Base-by-base conservation (phyloP, 1,140 invertebrate genomes). In the Eriosoma lanigerum region DNA sequence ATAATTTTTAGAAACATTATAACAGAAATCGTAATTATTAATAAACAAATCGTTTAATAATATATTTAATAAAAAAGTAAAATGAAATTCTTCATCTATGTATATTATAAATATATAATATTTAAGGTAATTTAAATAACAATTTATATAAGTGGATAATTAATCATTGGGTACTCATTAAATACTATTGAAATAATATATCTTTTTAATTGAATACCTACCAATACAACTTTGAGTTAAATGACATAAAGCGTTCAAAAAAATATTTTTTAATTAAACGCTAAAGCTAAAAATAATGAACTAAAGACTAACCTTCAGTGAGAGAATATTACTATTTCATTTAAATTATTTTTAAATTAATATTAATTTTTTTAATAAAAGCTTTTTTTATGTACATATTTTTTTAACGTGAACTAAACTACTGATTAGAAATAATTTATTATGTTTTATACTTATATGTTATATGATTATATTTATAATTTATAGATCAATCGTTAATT, bases 201-300 rank as follows among this genome's bases (percentile, higher is more conserved):
- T 3, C n/a, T 24, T 58, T 58, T 58, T 24, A 58, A 58, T 13
- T 15, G n/a, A n/a, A n/a, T n/a, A n/a, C n/a, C n/a, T n/a, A n/a
- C n/a, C n/a, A n/a, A n/a, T n/a, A n/a, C n/a, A n/a, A n/a, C n/a
- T n/a, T n/a, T n/a, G n/a, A n/a, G n/a, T n/a, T n/a, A n/a, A n/a
- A n/a, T n/a, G n/a, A n/a, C n/a, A n/a, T n/a, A n/a, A n/a, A n/a
- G n/a, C n/a, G n/a, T n/a, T n/a, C n/a, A n/a, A 58, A 4, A 58
- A 24, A 58, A 24, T 58, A 58, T 58, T 24, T 24, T 26, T 58
- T 24, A 58, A 26, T 3, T 9, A n/a, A 24, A 21, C 17, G 24
- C 58, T 17, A 29, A 29, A 62, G 58, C 26, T 62, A 62, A 62
- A 62, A 62, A 17, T 62, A n/a, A 64, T 64, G 17, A 64, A 64